These are phyloP conservation scores for Bombus cullumanus DNA, from an alignment of 1,140 invertebrate genomes.

Conservation along the genomic window DNA sequence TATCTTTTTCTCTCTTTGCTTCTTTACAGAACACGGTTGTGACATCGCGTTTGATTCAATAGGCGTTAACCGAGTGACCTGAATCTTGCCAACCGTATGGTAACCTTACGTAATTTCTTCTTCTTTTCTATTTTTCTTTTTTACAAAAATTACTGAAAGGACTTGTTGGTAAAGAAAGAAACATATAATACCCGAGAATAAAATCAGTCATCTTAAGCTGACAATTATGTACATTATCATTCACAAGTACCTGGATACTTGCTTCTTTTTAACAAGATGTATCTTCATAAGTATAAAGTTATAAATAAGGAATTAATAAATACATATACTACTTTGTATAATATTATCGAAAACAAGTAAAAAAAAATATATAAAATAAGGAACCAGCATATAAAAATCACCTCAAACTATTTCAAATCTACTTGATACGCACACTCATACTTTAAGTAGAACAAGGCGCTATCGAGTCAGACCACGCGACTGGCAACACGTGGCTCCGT, in stretches of 20 bases:
- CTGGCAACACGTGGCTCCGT: constrained; percentile 5
- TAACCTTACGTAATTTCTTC: constrained; percentile 12
- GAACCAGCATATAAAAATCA: neutral
- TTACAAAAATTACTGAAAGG: neutral
- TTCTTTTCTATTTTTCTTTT: neutral
- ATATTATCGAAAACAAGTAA: too few species aligned
- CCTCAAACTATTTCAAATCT: too few species aligned
- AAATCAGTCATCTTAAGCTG: too few species aligned
- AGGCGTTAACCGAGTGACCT: constrained; percentile 33
- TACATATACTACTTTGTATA: too few species aligned
- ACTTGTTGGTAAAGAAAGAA: neutral
- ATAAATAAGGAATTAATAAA: too few species aligned
- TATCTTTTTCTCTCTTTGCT: neutral
- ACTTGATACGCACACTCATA: neutral
- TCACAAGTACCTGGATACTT: too few species aligned
- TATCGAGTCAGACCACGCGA: neutral
- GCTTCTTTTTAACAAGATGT: too few species aligned
- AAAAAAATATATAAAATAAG: neutral
- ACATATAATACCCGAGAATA: neutral
- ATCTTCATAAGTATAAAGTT: too few species aligned
- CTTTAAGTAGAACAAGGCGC: constrained; percentile 12
- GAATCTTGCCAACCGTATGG: neutral
- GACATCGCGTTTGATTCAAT: constrained; percentile 37
- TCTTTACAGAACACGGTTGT: neutral
- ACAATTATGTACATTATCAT: too few species aligned